phyloP scores from a whole-genome alignment of 2,113 vertebrate species.

The Colius striatus region DNA sequence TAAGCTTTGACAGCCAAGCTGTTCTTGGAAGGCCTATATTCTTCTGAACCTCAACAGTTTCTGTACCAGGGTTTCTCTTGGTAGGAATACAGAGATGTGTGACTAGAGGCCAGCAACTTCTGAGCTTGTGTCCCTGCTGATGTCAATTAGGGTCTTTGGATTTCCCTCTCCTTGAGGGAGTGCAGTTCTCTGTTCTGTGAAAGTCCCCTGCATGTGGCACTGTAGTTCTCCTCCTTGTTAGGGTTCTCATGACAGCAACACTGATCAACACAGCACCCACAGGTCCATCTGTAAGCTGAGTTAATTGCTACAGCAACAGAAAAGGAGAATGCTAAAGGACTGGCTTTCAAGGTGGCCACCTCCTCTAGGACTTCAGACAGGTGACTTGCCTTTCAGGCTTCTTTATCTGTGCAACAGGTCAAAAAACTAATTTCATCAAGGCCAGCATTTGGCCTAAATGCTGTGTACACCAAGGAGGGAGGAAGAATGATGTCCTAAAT shows the following conservation, averaged over 20 bases:
- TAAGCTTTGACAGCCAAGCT: neutral
- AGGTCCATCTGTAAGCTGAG: neutral
- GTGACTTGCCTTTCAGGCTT: neutral
- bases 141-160: neutral
- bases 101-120: neutral
- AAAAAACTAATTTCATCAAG: neutral
- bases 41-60: neutral
- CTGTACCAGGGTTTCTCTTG: neutral
- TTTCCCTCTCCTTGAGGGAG: neutral
- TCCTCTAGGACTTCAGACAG: neutral
- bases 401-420: neutral
- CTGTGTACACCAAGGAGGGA: neutral
- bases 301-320: neutral
- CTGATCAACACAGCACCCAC: accelerated
- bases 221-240: accelerated
- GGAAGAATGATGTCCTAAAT: neutral
- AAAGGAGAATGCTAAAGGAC: neutral
- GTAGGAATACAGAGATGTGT: neutral
- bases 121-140: neutral
- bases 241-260: neutral
- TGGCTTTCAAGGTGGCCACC: neutral
- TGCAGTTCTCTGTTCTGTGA: neutral
- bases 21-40: neutral
- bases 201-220: neutral
- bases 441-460: neutral